Evolutionary conservation across 2,888 invertebrate genomes (phyloP), one percentile per base, ranked within the genome.

Genomic region (Ommatoiulus sabulosus): DNA sequence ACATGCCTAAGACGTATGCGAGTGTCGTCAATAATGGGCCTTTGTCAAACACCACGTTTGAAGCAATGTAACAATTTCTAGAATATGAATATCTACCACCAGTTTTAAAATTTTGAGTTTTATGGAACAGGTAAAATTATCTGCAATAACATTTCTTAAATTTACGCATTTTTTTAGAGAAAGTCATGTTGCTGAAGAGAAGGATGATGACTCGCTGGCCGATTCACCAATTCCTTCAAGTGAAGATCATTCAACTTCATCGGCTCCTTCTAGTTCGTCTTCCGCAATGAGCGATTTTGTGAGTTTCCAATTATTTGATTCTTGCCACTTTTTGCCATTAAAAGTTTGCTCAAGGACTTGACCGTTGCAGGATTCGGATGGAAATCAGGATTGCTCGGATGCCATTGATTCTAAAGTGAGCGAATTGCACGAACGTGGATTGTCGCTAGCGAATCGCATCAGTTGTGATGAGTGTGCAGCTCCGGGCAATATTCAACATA

Each of bases 211-310:
- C 35, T 88, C 88, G 6, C 86, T 35, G 0, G 43, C 24, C 12
- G 15, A 20, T 85, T 88, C 88, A 44, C 86, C 88, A 52, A 44
- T 85, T 44, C 89, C 89, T 48, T 89, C 87, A n/a, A 88, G 20
- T 10, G 89, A 89, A 44, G 89, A 84, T 17, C 89, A 80, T n/a
- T 87, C 89, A 24, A 86, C 89, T 4, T 89, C 89, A 17, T 88
- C 89, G 10, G 35, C 87, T 15, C 52, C 87, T 52, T 57, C 52
- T n/a, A 44, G 43, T 12, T 57, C 87, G 57, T 52, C 87, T 87
- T 44, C 46, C 87, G 46, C 87, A 48, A 87, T 48, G 43, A 57
- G 86, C 86, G 86, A 86, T 86, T 86, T 48, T 44, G 86, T 86
- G 48, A 86, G 86, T 46, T 44, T 5, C 35, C n/a, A 46, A n/a